Percentiles rank a stretch among this genome's conserved stretches.
phyloP scores from a whole-genome alignment of 1,140 invertebrate species.

The Euglossa dilemma region DNA sequence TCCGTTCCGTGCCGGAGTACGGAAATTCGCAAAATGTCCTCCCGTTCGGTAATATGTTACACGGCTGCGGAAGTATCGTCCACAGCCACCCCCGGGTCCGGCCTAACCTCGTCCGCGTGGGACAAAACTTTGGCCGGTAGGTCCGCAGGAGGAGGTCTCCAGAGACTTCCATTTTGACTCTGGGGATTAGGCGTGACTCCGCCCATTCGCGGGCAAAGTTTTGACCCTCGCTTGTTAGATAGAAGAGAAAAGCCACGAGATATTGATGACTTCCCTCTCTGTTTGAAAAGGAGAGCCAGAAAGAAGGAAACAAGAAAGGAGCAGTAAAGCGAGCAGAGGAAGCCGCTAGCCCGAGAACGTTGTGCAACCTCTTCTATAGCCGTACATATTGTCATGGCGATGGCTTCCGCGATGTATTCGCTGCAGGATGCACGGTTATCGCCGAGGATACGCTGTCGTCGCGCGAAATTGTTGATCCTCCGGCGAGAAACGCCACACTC shows the following conservation, averaged over 20 bases:
- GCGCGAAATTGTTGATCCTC: conserved; percentile 15
- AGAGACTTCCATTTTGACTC: conserved; percentile 83
- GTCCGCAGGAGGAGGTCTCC: conserved; percentile 69
- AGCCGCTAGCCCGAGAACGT: conserved; percentile 13
- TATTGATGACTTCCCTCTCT: conserved; percentile 80
- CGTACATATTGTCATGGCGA: conserved; percentile 1
- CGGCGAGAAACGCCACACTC: not conserved
- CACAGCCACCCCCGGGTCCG: conserved; percentile 61
- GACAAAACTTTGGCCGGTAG: conserved; percentile 73
- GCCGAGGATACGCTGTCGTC: conserved; percentile 3
- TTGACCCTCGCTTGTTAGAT: conserved; percentile 74
- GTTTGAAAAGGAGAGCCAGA: conserved; percentile 42
- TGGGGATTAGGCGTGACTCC: conserved; percentile 82
- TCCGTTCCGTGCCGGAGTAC: conserved; percentile 35
- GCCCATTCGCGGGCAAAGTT: conserved; percentile 79
- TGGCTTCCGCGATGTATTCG: conserved; percentile 17
- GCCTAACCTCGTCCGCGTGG: conserved; percentile 67
- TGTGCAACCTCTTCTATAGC: conserved; percentile 26
- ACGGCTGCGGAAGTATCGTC: conserved; percentile 60
- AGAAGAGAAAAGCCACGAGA: conserved; percentile 78
- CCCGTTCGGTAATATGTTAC: conserved; percentile 74
- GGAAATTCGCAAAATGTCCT: conserved; percentile 72
- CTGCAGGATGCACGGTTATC: conserved; percentile 23
- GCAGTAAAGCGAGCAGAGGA: not conserved
- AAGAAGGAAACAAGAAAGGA: conserved; percentile 27